Base-by-base conservation (phyloP, 1,140 invertebrate genomes). In the Panagrolaimus sp. region DNA sequence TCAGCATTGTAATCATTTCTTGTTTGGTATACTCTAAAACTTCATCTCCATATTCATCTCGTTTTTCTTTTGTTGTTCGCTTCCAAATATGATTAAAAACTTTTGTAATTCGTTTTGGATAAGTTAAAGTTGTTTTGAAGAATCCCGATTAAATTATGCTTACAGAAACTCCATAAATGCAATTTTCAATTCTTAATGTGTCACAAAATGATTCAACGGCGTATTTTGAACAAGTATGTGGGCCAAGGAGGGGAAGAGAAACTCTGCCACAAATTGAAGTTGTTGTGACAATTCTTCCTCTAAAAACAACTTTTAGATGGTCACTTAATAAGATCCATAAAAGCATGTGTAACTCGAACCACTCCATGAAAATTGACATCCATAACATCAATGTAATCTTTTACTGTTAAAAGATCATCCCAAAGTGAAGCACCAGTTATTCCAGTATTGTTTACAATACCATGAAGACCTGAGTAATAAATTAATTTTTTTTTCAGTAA, bases 211-310 rank as follows among this genome's bases (percentile, higher is more conserved):
- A 48, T 57, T 66, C 65, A 16, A 48, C 42, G 16, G 42, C 65
- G 20, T 23, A 57, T 57, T 66, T 66, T 16, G 65, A 66, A 47
- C 16, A 20, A 27, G 46, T 48, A 11, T 66, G 62, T n/a, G 43
- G 43, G 8, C n/a, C 46, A 42, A 25, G 45, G 0, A 16, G 16
- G 11, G 45, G 45, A 14, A 46, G 42, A 0, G 23, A 23, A 9
- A 66, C 45, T 47, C 65, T 11, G 42, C 45, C 65, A 27, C 20
- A 46, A 27, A 44, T 14, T 25, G 45, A 48, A 0, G 45, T 7
- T 11, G 38, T 57, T 16, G 65, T 47, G 11, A 66, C 65, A 57
- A 66, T 46, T 25, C 65, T 16, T 1, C 65, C 65, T 42, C 31
- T 66, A 16, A 16, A 57, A 5, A 27, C 7, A 38, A 4, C 7